A percentile compares a stretch with the other conserved stretches of the same genome.
These are phyloP conservation scores for Natrix natrix DNA, from an alignment of 2,797 vertebrate species.

Conservation along the genomic window DNA sequence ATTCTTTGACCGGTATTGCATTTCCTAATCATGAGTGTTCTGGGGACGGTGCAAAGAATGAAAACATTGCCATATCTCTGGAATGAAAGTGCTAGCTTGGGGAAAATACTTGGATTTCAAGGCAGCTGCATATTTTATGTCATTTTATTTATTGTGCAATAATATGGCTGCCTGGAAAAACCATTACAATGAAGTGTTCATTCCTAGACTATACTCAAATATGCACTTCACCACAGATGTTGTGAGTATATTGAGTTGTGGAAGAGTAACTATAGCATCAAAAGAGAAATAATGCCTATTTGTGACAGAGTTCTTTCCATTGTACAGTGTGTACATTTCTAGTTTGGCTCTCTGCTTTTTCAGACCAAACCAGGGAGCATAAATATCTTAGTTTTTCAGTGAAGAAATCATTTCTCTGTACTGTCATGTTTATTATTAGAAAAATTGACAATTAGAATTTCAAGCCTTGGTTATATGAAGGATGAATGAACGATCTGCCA, in stretches of 20 bases:
- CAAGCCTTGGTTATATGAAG: background rate
- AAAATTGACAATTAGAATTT: background rate
- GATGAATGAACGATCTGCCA: background rate
- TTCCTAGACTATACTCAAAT: background rate
- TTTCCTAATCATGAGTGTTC: background rate
- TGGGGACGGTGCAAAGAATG: background rate
- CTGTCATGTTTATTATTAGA: background rate
- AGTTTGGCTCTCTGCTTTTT: background rate
- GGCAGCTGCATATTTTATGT: background rate
- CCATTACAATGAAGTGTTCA: background rate
- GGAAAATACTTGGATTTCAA: background rate
- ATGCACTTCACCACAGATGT: background rate
- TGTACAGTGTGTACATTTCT: background rate
- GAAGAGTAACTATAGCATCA: background rate
- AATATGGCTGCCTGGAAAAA: background rate
- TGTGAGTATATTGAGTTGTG: background rate
- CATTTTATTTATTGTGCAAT: background rate
- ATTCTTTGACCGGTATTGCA: constrained; percentile 17
- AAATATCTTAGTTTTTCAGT: background rate
- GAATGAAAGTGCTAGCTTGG: background rate
- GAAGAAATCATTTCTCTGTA: background rate
- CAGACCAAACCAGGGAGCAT: no score
- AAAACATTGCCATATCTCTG: background rate
- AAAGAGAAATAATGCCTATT: background rate
- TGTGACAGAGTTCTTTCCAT: background rate